phyloP scores from a whole-genome alignment of 2,888 invertebrate genomes.

The Melieria crassipennis region DNA sequence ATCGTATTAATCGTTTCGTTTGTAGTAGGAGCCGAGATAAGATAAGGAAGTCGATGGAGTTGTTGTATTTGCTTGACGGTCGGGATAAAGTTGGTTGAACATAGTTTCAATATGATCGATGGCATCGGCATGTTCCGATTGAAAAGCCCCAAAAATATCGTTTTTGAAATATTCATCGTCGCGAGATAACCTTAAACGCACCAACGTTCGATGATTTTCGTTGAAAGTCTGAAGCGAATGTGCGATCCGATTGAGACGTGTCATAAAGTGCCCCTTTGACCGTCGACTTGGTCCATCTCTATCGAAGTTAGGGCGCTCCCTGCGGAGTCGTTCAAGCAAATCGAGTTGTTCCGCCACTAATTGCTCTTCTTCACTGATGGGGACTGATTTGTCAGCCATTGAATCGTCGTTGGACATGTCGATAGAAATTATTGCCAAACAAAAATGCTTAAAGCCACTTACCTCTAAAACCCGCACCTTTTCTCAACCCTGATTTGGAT shows the following conservation, averaged over 20 bases:
- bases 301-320: neutral
- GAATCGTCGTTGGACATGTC: no score
- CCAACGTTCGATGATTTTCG: neutral
- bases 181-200: no score
- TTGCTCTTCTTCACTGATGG: neutral
- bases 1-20: constrained; percentile 19
- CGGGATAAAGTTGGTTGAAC: neutral
- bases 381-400: neutral
- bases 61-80: constrained; percentile 5
- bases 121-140: constrained; percentile 12
- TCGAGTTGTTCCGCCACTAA: neutral
- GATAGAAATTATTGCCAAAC: no score
- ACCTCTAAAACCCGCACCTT: no score
- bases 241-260: constrained; percentile 8
- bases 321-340: no score
- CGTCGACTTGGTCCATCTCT: constrained; percentile 1
- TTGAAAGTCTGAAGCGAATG: neutral
- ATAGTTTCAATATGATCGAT: constrained; percentile 1
- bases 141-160: no score
- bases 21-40: neutral
- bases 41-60: no score
- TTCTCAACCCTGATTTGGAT: no score
- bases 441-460: no score
- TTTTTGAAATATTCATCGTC: no score
- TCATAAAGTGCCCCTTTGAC: neutral